Base-by-base conservation (phyloP, 2,797 vertebrate genomes). In the Scolopax rusticola region DNA sequence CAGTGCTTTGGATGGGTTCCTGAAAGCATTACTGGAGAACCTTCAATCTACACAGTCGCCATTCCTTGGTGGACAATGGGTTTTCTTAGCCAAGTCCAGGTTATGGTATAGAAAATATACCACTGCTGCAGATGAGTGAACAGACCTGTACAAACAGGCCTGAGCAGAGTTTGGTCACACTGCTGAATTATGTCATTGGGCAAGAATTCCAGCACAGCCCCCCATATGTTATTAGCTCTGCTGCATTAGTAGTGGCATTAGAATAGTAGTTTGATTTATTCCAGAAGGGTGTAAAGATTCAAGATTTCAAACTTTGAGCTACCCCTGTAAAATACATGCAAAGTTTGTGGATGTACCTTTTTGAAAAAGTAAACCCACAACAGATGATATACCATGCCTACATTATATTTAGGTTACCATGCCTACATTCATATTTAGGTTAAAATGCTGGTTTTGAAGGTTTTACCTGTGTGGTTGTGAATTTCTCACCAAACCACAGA, bases 371-470 rank as follows among this genome's bases (percentile, higher is more conserved):
- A 80, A 59, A 27, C 30, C 36, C 20, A 15, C 41, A 5, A 1
- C 4, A 51, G n/a, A 11, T 24, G 7, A 36, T 4, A 17, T 36
- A 32, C 36, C 6, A 2, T 33, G 36, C 53, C 54, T 24, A 3
- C 11, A 0, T 5, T 36, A 8, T 6, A 11, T 6, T 7, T 8
- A 47, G 65, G 43, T 59, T 32, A 11, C 57, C 15, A 16, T 59
- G 57, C 57, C 57, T 59, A 11, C 0, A 0, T 64, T 78, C 30
- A 2, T 7, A 11, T 6, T 6, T 7, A 51, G 69, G 48, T 59
- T 30, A 11, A 68, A 87, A 14, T 16, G 25, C 32, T 61, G 33
- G 3, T 1, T 41, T 53, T 53, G 30, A 40, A 71, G n/a, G 27
- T 33, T 87, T 87, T 73, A 8, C 27, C 24, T 47, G 6, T 40